Conservation (phyloP, 2,113 vertebrate species). For the Brachyistius frenatus region DNA sequence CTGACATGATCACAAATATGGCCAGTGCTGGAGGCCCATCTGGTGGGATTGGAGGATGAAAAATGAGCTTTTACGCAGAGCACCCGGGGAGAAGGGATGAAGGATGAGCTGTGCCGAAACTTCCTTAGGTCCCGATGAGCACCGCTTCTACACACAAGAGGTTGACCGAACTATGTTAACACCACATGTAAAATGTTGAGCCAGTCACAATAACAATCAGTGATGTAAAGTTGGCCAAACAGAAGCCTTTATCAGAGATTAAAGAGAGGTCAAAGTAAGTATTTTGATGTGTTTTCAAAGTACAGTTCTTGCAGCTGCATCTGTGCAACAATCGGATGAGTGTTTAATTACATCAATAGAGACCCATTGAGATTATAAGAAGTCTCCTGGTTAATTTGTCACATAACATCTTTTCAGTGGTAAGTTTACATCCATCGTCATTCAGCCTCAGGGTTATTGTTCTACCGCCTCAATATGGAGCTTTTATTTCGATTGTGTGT, state of each 20-base stretch:
- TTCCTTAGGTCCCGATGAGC: not conserved
- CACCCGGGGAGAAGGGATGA: conserved; percentile 7
- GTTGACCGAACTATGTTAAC: not conserved
- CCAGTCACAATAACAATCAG: not conserved
- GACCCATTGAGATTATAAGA: not conserved
- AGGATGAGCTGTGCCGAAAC: conserved; percentile 9
- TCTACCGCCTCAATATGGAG: not conserved
- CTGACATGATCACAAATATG: conserved; percentile 24
- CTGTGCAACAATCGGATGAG: not conserved
- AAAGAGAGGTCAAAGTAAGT: not conserved
- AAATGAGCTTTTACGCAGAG: not conserved
- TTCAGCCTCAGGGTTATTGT: not conserved
- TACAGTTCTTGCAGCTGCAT: not conserved
- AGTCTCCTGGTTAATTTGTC: not conserved
- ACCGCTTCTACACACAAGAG: not conserved
- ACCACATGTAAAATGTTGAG: not conserved
- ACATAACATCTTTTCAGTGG: not conserved
- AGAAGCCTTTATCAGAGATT: conserved; percentile 1
- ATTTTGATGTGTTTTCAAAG: not conserved
- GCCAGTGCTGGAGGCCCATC: conserved; percentile 2
- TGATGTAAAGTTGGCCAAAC: not conserved
- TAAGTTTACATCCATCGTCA: no score
- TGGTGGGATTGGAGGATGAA: conserved; percentile 9
- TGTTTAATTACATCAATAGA: not conserved
- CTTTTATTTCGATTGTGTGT: not conserved